A percentile compares a stretch with the other conserved stretches of the same genome.
Conservation (phyloP, 2,888 invertebrate genomes). For the Diabrotica balteata region DNA sequence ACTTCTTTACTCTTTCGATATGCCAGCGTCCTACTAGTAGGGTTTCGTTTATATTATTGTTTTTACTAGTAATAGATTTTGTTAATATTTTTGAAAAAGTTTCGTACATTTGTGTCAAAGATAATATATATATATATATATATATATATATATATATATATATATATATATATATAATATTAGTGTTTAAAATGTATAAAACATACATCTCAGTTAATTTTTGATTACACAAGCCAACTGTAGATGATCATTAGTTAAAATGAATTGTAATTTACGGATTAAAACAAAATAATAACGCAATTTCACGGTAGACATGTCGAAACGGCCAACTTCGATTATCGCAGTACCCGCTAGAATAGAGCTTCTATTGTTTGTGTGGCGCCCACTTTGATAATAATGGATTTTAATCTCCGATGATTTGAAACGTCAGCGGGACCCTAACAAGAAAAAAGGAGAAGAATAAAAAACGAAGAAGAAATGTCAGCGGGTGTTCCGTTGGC, state of each 20-base stretch:
- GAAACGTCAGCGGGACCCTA: conserved; percentile 28
- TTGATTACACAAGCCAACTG: not conserved
- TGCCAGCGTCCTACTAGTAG: too few relatives aligned
- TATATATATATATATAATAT: too few relatives aligned
- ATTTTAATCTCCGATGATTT: conserved; percentile 36
- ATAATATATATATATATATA: too few relatives aligned
- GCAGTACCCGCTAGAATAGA: conserved; percentile 29
- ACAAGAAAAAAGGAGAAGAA: conserved; percentile 13
- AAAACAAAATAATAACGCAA: conserved; percentile 38
- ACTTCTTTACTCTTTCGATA: too few relatives aligned
- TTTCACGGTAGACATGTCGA: conserved; percentile 40
- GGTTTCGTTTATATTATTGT: too few relatives aligned
- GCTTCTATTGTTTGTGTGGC: conserved; percentile 37
- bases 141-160: too few relatives aligned
- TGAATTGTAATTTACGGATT: conserved; percentile 33
- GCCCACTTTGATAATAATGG: conserved; percentile 31
- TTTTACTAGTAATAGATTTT: too few relatives aligned
- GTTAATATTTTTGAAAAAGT: too few relatives aligned
- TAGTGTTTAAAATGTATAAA: too few relatives aligned
- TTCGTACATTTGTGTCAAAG: too few relatives aligned
- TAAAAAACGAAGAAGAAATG: conserved; percentile 15
- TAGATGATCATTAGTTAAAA: conserved; percentile 36
- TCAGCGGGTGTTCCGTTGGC: conserved; percentile 35
- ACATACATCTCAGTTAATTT: not conserved
- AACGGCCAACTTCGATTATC: conserved; percentile 35